A percentile compares a stretch with the other conserved stretches of the same genome.
Evolutionary conservation across 2,113 vertebrate species (phyloP).

Genomic region (Nyctibius bracteatus): DNA sequence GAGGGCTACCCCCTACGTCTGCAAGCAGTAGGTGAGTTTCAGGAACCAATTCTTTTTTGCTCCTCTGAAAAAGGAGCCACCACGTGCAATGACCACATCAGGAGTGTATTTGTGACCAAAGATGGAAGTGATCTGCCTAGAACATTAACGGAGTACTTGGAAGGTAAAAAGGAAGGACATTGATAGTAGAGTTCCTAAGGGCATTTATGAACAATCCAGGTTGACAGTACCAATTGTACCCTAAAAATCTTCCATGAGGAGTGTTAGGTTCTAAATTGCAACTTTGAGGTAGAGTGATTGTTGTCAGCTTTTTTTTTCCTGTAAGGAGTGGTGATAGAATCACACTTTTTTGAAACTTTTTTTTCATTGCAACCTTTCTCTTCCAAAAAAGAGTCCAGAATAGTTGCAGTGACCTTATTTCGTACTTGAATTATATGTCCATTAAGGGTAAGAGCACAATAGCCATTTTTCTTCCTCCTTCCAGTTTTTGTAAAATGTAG

Average conservation of each 20-base stretch:
- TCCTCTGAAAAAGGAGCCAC: background rate
- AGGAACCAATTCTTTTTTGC: background rate
- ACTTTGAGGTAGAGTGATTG: background rate
- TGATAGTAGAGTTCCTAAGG: background rate
- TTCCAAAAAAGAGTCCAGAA: background rate
- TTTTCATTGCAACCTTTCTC: background rate
- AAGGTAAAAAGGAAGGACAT: background rate
- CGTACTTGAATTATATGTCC: background rate
- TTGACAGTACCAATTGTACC: background rate
- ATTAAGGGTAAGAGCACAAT: background rate
- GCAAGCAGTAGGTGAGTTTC: background rate
- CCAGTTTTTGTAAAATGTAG: background rate
- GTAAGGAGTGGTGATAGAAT: background rate
- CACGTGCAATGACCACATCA: background rate
- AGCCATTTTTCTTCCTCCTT: background rate
- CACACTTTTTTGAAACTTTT: background rate
- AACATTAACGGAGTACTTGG: background rate
- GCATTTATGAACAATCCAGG: background rate
- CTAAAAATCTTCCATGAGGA: background rate
- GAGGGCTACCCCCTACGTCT: background rate
- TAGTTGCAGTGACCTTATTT: background rate
- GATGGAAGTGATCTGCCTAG: background rate
- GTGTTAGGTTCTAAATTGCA: background rate
- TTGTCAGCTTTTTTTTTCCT: background rate
- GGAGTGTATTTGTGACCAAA: background rate